Conservation (phyloP, 2,888 invertebrate species). For the Cephus rjabovi region DNA sequence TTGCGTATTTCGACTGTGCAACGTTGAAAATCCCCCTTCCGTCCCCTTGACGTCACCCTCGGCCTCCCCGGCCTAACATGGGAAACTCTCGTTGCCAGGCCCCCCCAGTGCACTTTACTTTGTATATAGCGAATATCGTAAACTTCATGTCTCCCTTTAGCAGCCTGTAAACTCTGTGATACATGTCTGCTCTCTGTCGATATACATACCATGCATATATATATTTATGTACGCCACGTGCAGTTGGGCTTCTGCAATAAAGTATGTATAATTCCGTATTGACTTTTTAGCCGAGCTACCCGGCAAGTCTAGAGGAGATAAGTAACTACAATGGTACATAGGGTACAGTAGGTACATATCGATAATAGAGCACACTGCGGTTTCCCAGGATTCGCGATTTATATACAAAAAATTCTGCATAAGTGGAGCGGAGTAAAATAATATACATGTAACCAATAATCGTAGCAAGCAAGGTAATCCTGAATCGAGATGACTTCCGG, state of each 20-base stretch:
- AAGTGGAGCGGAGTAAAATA: neutral
- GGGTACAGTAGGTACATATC: neutral
- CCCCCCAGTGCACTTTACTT: neutral
- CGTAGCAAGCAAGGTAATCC: neutral
- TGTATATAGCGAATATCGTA: neutral
- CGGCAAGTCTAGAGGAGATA: neutral
- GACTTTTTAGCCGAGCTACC: neutral
- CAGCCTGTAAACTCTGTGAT: neutral
- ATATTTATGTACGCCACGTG: neutral
- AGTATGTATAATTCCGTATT: neutral
- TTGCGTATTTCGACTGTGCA: neutral
- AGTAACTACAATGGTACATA: neutral
- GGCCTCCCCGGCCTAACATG: neutral
- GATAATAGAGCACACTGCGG: neutral
- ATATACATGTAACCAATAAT: neutral
- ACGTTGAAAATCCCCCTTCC: neutral
- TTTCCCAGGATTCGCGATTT: neutral
- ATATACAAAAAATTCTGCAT: neutral
- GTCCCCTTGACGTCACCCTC: no score
- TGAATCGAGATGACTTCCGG: neutral
- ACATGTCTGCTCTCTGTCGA: neutral
- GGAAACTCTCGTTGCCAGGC: neutral
- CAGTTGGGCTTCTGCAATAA: neutral
- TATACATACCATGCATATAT: neutral
- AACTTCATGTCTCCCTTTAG: neutral